A percentile compares a stretch with the other conserved stretches of the same genome.
Conservation (phyloP, 2,797 vertebrate genomes). For the Ctenopoma kingsleyae region DNA sequence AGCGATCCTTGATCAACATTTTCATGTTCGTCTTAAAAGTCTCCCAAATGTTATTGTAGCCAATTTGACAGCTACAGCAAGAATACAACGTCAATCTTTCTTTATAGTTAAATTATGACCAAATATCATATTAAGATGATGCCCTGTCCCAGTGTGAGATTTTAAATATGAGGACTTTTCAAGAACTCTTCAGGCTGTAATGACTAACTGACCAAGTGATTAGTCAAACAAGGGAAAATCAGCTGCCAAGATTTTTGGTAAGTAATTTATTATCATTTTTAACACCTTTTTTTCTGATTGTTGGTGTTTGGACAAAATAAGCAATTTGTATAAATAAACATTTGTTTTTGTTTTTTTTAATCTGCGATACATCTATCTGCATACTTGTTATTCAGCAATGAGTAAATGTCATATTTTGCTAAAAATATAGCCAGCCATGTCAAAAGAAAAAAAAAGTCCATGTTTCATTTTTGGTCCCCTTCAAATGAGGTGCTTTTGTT, state of each 20-base stretch:
- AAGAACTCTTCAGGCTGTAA: neutral
- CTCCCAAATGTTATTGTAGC: constrained; percentile 27
- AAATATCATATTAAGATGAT: neutral
- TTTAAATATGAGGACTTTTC: neutral
- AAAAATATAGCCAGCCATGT: constrained; percentile 30
- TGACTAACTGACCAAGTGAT: no score
- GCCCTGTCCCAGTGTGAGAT: neutral
- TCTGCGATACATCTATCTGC: neutral
- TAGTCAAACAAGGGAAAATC: neutral
- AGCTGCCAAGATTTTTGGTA: no score
- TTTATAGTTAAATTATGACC: neutral
- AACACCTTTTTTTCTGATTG: no score
- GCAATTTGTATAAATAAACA: neutral
- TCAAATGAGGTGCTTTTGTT: constrained; percentile 72
- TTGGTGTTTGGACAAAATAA: no score
- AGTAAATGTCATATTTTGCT: constrained; percentile 34
- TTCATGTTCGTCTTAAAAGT: constrained; percentile 21
- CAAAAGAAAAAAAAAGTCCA: constrained; percentile 8
- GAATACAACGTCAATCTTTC: neutral
- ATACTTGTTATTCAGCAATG: constrained; percentile 8
- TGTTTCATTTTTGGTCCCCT: constrained; percentile 48
- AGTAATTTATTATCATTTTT: no score
- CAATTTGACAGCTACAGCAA: constrained; percentile 16
- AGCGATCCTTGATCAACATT: constrained; percentile 5
- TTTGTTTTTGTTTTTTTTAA: no score